A percentile compares a stretch with the other conserved stretches of the same genome.
These are phyloP conservation scores for Anneissia japonica DNA, from an alignment of 35 echinoderm and acorn worm genomes.

Conservation along the genomic window DNA sequence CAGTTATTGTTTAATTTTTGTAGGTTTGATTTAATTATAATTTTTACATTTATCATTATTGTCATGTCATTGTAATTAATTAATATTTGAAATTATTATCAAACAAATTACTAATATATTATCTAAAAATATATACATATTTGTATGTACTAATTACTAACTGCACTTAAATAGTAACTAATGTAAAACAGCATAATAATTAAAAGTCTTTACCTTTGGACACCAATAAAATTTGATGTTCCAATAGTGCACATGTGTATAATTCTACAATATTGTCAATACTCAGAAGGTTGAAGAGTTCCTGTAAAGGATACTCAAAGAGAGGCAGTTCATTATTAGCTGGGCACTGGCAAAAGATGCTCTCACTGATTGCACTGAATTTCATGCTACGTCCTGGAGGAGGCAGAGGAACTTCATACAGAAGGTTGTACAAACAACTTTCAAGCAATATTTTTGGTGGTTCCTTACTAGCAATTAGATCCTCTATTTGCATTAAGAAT, in stretches of 20 bases:
- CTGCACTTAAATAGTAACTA: too few relatives aligned
- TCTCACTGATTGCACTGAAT: conserved; percentile 46
- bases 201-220: conserved; percentile 72
- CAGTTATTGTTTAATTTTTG: too few relatives aligned
- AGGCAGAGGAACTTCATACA: conserved; percentile 79
- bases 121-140: too few relatives aligned
- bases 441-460: conserved; percentile 55
- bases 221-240: conserved; percentile 83
- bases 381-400: conserved; percentile 69
- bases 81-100: too few relatives aligned
- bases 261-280: conserved; percentile 78
- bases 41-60: too few relatives aligned
- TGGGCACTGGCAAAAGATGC: conserved; percentile 71
- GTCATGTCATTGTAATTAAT: too few relatives aligned
- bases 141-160: too few relatives aligned
- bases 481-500: conserved; percentile 69
- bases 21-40: too few relatives aligned
- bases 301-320: conserved; percentile 71
- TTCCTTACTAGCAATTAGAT: conserved; percentile 35
- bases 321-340: conserved; percentile 59
- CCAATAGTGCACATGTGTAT: conserved; percentile 78
- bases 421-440: conserved; percentile 79
- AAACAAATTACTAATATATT: too few relatives aligned
- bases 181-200: not conserved
- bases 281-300: conserved; percentile 70